Percentiles rank a stretch among this genome's conserved stretches.
phyloP scores from a whole-genome alignment of 1,140 invertebrate species.

The Muscidifurax raptorellus region DNA sequence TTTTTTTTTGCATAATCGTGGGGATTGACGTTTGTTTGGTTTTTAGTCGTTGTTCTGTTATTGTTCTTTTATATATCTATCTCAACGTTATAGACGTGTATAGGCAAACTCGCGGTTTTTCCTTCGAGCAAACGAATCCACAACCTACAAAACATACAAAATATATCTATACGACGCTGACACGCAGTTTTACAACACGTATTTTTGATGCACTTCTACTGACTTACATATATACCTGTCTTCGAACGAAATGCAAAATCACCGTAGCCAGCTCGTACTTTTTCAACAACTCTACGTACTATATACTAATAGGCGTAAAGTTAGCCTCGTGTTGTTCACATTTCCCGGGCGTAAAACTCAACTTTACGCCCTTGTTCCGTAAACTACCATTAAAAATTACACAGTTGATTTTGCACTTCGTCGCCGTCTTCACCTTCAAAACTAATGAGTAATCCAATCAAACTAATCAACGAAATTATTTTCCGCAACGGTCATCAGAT shows the following conservation, averaged over 20 bases:
- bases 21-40: too few species aligned
- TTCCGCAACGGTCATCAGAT: constrained; percentile 80
- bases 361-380: too few species aligned
- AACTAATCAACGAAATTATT: constrained; percentile 58
- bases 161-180: constrained; percentile 32
- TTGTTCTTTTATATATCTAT: too few species aligned
- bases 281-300: background rate
- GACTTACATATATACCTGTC: background rate
- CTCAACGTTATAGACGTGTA: background rate
- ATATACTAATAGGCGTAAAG: too few species aligned
- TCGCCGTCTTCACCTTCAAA: background rate
- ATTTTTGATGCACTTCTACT: constrained; percentile 36
- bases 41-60: too few species aligned
- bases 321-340: too few species aligned
- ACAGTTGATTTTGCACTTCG: constrained; percentile 36
- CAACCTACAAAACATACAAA: constrained; percentile 27
- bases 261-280: background rate
- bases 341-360: too few species aligned
- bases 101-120: too few species aligned
- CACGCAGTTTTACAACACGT: constrained; percentile 36
- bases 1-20: too few species aligned
- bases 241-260: constrained; percentile 41
- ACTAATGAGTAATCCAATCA: background rate
- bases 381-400: too few species aligned
- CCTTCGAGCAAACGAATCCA: background rate